Conservation (phyloP, 1,140 invertebrate species). For the Anadara kagoshimensis region DNA sequence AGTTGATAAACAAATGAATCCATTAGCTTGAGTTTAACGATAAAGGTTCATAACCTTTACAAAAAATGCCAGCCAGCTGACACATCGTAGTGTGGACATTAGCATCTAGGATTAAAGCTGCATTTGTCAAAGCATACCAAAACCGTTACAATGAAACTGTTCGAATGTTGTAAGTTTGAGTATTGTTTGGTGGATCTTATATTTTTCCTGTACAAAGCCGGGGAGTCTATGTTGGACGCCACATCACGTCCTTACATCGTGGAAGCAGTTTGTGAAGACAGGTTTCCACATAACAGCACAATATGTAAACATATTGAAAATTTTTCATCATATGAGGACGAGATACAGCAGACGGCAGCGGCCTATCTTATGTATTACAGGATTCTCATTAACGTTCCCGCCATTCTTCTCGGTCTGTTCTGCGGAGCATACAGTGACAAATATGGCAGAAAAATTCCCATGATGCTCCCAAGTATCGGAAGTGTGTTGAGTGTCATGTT, state of each 20-base stretch:
- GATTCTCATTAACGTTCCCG: conserved; percentile 70
- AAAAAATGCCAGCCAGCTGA: too few species aligned
- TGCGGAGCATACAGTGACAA: conserved; percentile 73
- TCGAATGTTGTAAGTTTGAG: too few species aligned
- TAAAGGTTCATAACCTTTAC: too few species aligned
- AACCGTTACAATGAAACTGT: too few species aligned
- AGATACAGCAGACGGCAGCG: conserved; percentile 61
- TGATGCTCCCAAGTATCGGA: conserved; percentile 69
- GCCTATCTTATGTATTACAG: conserved; percentile 67
- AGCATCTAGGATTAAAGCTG: too few species aligned
- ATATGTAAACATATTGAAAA: conserved; percentile 46
- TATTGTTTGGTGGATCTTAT: conserved; percentile 35
- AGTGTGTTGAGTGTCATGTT: conserved; percentile 64
- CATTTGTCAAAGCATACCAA: too few species aligned
- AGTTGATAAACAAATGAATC: too few species aligned
- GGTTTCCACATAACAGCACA: conserved; percentile 41
- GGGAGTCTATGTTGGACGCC: conserved; percentile 71
- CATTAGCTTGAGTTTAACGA: too few species aligned
- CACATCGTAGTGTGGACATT: too few species aligned
- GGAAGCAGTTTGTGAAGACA: conserved; percentile 60
- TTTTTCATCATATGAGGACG: conserved; percentile 50
- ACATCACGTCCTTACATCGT: conserved; percentile 68
- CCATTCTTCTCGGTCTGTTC: conserved; percentile 68
- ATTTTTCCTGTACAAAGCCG: conserved; percentile 72
- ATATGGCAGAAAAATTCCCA: conserved; percentile 70